These are phyloP conservation scores for Leucoptera coffeella DNA, from an alignment of 2,888 invertebrate species.

Conservation along the genomic window DNA sequence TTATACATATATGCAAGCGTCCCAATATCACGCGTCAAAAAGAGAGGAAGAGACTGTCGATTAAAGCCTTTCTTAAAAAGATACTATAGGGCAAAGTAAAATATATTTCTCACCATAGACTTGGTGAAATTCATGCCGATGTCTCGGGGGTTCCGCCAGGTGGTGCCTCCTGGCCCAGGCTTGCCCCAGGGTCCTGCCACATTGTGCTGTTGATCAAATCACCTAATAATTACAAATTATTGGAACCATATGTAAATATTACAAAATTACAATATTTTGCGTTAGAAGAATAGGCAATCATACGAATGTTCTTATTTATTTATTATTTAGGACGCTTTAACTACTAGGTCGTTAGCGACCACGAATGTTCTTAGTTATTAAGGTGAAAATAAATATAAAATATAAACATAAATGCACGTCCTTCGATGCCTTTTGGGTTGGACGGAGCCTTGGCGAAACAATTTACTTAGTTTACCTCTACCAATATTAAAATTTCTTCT, in stretches of 20 bases:
- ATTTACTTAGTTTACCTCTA: too few relatives aligned
- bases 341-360: too few relatives aligned
- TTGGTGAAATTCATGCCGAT: conserved; percentile 69
- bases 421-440: too few relatives aligned
- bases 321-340: too few relatives aligned
- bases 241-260: background rate
- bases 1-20: background rate
- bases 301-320: too few relatives aligned
- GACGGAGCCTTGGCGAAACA: too few relatives aligned
- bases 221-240: background rate
- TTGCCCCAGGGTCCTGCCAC: conserved; percentile 58
- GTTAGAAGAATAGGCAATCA: too few relatives aligned
- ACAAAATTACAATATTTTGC: background rate
- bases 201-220: conserved; percentile 28
- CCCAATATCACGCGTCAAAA: too few relatives aligned
- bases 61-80: background rate
- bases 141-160: conserved; percentile 68
- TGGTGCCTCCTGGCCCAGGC: conserved; percentile 64
- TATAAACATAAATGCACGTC: too few relatives aligned
- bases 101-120: conserved; percentile 57
- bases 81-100: background rate
- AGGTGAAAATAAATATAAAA: too few relatives aligned
- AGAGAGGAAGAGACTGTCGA: too few relatives aligned
- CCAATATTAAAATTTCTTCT: background rate
- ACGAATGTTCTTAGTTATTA: too few relatives aligned